Evolutionary conservation across 2,113 vertebrate species (phyloP), one percentile per base, ranked within the genome.

Genomic region (Suricata suricatta): DNA sequence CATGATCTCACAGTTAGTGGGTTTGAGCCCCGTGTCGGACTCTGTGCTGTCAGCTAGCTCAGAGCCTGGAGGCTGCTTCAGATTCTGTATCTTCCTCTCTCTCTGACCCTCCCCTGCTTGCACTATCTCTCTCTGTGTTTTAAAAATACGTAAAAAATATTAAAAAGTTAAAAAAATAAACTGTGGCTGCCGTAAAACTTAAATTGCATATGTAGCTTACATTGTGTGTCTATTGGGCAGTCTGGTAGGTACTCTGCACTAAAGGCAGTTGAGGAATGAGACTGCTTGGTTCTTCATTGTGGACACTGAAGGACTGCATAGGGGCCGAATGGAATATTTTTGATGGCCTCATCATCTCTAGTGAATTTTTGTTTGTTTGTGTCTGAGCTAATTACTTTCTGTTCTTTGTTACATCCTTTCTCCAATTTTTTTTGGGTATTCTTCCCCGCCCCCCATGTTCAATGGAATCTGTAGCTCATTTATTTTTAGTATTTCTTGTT

Each of bases 341-440:
- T 27, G 17, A 27, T 90, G 47, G 50, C 9, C 15, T 87, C 3
- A 0, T 77, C 31, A 77, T 96, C 33, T 68, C 33, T 88, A 74
- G 21, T 38, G 66, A 50, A 89, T 89, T 64, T 44, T 79, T 25
- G 23, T 69, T 64, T 77, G 35, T 63, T 96, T 81, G 16, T 84
- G 77, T 95, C 88, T 25, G n/a, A 68, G 64, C 74, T 95, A 33
- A 79, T 72, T 88, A 54, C 52, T 95, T 95, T 93, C n/a, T 91
- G 38, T 8, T 88, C 7, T 84, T 76, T 44, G 68, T 63, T 81
- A 66, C 2, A 50, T 38, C 1, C 3, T 68, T 93, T 72, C 23
- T 87, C 80, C n/a, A 44, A 50, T 16, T 95, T 76, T 69, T 33
- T 81, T 72, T 63, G 25, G 6, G 29, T 83, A 17, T 90, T n/a